Conservation (phyloP, 2,888 invertebrate species). For the Galerucella calmariensis region DNA sequence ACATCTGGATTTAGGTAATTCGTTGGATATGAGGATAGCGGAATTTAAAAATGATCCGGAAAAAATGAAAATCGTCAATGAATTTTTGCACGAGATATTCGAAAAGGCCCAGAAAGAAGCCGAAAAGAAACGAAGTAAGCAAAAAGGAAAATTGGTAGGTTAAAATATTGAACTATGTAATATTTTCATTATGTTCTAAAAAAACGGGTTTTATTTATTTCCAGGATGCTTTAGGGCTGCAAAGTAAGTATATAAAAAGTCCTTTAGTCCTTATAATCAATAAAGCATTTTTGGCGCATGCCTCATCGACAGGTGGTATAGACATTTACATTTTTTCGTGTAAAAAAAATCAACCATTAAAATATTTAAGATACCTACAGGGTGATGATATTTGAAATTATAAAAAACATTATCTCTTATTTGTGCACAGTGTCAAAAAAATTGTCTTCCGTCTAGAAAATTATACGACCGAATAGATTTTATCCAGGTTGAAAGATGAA, state of each 20-base stretch:
- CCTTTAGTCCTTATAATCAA: constrained; percentile 12
- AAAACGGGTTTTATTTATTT: constrained; percentile 38
- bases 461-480: constrained; percentile 26
- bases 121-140: constrained; percentile 53
- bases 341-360: no score
- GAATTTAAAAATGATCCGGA: constrained; percentile 63
- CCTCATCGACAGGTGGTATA: constrained; percentile 24
- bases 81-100: constrained; percentile 61
- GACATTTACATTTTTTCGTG: constrained; percentile 8
- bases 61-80: constrained; percentile 62
- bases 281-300: constrained; percentile 22
- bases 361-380: no score
- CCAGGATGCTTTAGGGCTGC: constrained; percentile 58
- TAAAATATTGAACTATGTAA: neutral
- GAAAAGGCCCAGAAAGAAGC: constrained; percentile 62
- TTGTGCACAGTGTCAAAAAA: constrained; percentile 31
- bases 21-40: constrained; percentile 59
- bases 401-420: constrained; percentile 9
- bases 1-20: constrained; percentile 57
- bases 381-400: no score
- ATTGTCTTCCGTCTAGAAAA: constrained; percentile 28
- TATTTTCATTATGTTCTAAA: neutral
- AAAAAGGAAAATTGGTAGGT: constrained; percentile 60
- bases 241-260: constrained; percentile 57
- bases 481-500: constrained; percentile 22